Base-by-base conservation (phyloP, 1,140 invertebrate species). In the Drosophila chauvacae region DNA sequence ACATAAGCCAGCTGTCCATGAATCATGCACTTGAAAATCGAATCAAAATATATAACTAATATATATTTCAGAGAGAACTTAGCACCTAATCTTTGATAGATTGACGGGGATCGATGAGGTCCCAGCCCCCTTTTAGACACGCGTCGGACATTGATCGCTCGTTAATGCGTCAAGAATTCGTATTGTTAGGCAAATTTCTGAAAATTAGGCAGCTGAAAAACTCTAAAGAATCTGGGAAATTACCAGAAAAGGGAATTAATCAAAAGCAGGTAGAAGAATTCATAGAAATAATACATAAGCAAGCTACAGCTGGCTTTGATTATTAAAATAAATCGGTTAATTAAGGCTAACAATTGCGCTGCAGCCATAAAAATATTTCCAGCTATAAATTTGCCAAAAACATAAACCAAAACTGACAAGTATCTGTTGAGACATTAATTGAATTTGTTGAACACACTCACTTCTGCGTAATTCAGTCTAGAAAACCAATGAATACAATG, bases 1-100 rank as follows among this genome's bases (percentile, higher is more conserved):
- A 65, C 57, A 69, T 61, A 66, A 75, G 61, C 44, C 82, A 81
- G 78, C 64, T 75, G 82, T 20, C 65, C 9, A 48, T 66, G 72
- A 70, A 41, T 58, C 76, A 66, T 39, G 30, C 37, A 61, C 58
- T 51, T 44, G 35, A 26, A 45, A 74, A 28, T 35, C 14, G 3
- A n/a, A 72, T n/a, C 56, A 55, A 33, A 48, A 30, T 20, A 20
- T 68, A 57, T 41, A 77, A 73, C 42, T 65, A 55, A 18, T 58
- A 70, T 45, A 64, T 42, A 16, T 58, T 57, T 65, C 35, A n/a
- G n/a, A n/a, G 28, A 28, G 10, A 55, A 30, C 39, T 35, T 72
- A 30, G n/a, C 37, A 60, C 14, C 30, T 41, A 39, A 20, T n/a
- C 18, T 33, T 30, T 72, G 70, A 74, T 51, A 55, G 70, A 74